phyloP scores from a whole-genome alignment of 53 echinoderm and acorn worm species.

The Glandiceps talaboti region DNA sequence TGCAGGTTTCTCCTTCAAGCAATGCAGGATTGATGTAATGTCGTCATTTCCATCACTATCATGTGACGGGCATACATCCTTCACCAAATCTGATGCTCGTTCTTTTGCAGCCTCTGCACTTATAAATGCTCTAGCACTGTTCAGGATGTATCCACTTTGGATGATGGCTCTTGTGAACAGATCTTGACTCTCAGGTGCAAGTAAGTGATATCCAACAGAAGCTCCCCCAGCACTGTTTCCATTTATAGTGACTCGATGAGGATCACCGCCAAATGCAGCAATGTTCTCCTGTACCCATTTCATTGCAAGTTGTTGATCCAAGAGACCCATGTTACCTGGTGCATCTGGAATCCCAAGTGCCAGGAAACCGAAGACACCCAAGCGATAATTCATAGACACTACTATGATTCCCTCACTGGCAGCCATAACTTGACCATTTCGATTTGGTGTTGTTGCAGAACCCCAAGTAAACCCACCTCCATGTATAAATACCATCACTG shows the following conservation, averaged over 20 bases:
- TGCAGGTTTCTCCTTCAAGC: slow-evolving; percentile 46
- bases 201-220: slow-evolving; percentile 60
- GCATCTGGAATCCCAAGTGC: slow-evolving; percentile 54
- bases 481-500: slow-evolving; percentile 96
- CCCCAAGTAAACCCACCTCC: slow-evolving; percentile 82
- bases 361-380: slow-evolving; percentile 74
- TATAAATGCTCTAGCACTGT: slow-evolving; percentile 55
- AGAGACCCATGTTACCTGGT: slow-evolving; percentile 87
- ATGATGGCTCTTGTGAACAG: slow-evolving; percentile 57
- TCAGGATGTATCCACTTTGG: slow-evolving; percentile 69
- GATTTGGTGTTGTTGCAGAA: slow-evolving; percentile 17
- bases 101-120: slow-evolving; percentile 40
- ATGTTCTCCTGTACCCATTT: slow-evolving; percentile 84
- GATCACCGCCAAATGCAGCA: slow-evolving; percentile 58
- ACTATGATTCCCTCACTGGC: slow-evolving; percentile 71
- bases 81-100: slow-evolving; percentile 47
- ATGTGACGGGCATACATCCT: slow-evolving; percentile 39
- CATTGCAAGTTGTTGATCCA: slow-evolving; percentile 66
- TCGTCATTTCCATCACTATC: slow-evolving; percentile 15
- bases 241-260: slow-evolving; percentile 50
- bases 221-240: slow-evolving; percentile 93
- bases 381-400: slow-evolving; percentile 76
- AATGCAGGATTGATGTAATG: slow-evolving; percentile 32
- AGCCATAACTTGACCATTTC: slow-evolving; percentile 42
- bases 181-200: slow-evolving; percentile 37